Evolutionary conservation across 2,797 vertebrate genomes (phyloP).

Genomic region (Neopelma chrysocephalum): DNA sequence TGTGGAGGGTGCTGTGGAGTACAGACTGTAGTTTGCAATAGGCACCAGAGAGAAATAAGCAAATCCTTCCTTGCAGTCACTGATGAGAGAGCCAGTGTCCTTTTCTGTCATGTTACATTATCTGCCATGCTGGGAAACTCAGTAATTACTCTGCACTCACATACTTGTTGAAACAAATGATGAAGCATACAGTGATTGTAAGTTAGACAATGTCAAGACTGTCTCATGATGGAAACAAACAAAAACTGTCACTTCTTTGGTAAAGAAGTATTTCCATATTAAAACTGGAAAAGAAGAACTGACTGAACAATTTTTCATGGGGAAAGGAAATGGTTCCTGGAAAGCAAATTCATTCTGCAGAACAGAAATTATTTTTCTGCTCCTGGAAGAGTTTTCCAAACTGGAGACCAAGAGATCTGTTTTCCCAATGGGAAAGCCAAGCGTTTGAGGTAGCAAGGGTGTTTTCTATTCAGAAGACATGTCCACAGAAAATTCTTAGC

Average conservation of each 20-base stretch:
- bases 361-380: not conserved
- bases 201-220: not conserved
- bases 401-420: not conserved
- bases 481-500: not conserved
- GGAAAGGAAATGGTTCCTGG: not conserved
- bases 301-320: not conserved
- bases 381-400: not conserved
- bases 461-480: not conserved
- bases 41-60: not conserved
- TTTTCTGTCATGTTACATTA: not conserved
- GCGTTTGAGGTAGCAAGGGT: not conserved
- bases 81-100: not conserved
- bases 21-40: not conserved
- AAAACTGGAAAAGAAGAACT: not conserved
- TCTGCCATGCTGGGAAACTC: slow-evolving; percentile 1
- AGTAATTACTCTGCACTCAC: not conserved
- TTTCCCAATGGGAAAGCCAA: not conserved
- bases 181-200: not conserved
- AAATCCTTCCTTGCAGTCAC: not conserved
- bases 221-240: not conserved
- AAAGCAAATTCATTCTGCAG: not conserved
- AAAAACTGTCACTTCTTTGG: not conserved
- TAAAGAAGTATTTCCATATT: not conserved
- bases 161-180: not conserved
- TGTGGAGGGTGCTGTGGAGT: not conserved